Evolutionary conservation across 1,140 invertebrate species (phyloP), one percentile per base, ranked within the genome.

Genomic region (Zaprionus camerounensis): DNA sequence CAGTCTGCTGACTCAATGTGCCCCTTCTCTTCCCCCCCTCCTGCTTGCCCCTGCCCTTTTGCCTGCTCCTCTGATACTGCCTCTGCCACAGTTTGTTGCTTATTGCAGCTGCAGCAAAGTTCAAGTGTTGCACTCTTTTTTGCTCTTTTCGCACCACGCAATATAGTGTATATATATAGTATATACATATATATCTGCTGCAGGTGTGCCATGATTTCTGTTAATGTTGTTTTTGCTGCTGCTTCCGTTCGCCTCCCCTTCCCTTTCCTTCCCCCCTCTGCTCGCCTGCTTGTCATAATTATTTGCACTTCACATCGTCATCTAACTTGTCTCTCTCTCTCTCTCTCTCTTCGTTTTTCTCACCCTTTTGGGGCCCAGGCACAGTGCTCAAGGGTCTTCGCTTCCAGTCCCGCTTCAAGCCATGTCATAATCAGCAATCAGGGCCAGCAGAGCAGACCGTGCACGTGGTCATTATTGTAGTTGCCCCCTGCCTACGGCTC

Each of bases 271-370:
- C 12, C 15, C 15, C 2, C 1, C 2, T n/a, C 13, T 41, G 13
- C 65, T 71, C 55, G 49, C 70, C 59, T 68, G 80, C 57, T 76
- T 82, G 76, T 87, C 78, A 88, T 90, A 90, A 90, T 88, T 88
- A 88, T 81, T 88, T 90, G 81, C 82, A 86, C 82, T 87, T 86
- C 64, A 82, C 83, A 82, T 82, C 80, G 82, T n/a, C 64, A 71
- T 55, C 57, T 71, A 71, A 75, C 59, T 69, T 78, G 61, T 17
- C 59, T 70, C 51, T 34, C 26, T 28, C 24, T 26, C 24, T 26
- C 31, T 34, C 31, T 34, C 20, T 20, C 20, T 17, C 17, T 17
- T 11, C 31, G 31, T 66, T 56, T 62, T 66, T 71, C 70, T 65
- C 57, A 31, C 62, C 63, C 66, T 73, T 62, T 73, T 17, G 55